Evolutionary conservation across 2,888 invertebrate species (phyloP), one percentile per base, ranked within the genome.

Genomic region (Galerucella pusilla): DNA sequence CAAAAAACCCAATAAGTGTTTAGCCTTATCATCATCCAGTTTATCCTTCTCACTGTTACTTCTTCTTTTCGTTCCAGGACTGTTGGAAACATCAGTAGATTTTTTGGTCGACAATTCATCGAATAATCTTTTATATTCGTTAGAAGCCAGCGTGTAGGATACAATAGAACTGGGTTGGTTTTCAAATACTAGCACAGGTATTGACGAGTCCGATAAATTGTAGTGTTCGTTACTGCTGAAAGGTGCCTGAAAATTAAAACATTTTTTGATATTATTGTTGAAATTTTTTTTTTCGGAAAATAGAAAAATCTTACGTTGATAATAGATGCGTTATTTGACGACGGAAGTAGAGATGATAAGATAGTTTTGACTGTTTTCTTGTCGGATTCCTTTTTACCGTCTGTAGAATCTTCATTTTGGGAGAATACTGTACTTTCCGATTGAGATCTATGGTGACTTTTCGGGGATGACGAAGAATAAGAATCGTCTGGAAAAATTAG

Each of bases 81-180:
- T 91, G 0, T 89, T 85, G 73, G 87, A 88, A 68, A 83, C 84
- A 54, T 90, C 90, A n/a, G 49, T 65, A 6, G 69, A 52, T 67
- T 81, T 81, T 68, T 81, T 84, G 65, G 78, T 82, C 10, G 77
- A 86, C 0, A 86, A 75, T 61, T 90, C 91, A 16, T 90, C 90
- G n/a, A 93, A 84, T 1, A 90, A 87, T 68, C 89, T 90, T 80
- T 92, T 92, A 84, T 96, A 95, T 70, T 94, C 94, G 14, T 87
- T 87, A 0, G 93, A 93, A 75, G 92, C 92, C 28, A 97, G 87
- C 0, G 95, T 92, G 84, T 95, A 96, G 0, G 96, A 95, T 75
- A 97, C 94, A 69, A 97, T 93, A 0, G 96, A 96, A 78, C 95
- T 94, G 0, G 94, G 92, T 86, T 96, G 95, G 59, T 90, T 91